Evolutionary conservation across 2,797 vertebrate species (phyloP).

Genomic region (Cephalopachus bancanus): DNA sequence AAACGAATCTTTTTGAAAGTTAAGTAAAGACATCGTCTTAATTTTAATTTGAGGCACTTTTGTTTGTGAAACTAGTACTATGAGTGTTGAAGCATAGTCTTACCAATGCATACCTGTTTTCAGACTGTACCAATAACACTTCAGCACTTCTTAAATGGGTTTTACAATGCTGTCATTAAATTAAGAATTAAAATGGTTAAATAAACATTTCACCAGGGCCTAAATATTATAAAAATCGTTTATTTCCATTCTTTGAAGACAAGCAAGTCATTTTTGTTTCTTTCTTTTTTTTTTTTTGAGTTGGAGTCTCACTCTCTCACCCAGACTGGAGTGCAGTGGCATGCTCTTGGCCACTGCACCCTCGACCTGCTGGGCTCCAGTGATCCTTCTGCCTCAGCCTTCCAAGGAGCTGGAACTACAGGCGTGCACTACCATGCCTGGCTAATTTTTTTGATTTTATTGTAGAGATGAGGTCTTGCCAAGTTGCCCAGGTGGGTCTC

Average conservation of each 20-base stretch:
- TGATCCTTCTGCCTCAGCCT: too few relatives aligned
- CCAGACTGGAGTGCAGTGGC: too few relatives aligned
- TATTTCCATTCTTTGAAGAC: slow-evolving; percentile 76
- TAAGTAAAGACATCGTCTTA: slow-evolving; percentile 43
- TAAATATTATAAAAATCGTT: slow-evolving; percentile 67
- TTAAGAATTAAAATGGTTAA: slow-evolving; percentile 70
- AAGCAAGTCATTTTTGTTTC: slow-evolving; percentile 78
- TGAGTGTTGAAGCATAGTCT: not conserved
- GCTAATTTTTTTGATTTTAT: too few relatives aligned
- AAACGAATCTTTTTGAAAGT: slow-evolving; percentile 46
- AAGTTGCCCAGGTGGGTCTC: too few relatives aligned
- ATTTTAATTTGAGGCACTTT: slow-evolving; percentile 57
- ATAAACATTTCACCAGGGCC: slow-evolving; percentile 52
- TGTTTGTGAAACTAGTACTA: slow-evolving; percentile 43
- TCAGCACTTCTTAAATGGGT: slow-evolving; percentile 57
- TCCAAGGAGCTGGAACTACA: too few relatives aligned
- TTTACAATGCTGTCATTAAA: slow-evolving; percentile 75
- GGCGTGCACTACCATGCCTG: too few relatives aligned
- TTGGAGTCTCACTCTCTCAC: too few relatives aligned
- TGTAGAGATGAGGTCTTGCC: too few relatives aligned
- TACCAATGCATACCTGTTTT: not conserved
- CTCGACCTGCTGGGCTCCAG: too few relatives aligned
- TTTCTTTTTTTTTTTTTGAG: not conserved
- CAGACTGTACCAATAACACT: not conserved
- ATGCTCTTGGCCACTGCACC: too few relatives aligned